A percentile compares a stretch with the other conserved stretches of the same genome.
phyloP scores from a whole-genome alignment of 2,888 invertebrate genomes.

The Orthosia gothica region DNA sequence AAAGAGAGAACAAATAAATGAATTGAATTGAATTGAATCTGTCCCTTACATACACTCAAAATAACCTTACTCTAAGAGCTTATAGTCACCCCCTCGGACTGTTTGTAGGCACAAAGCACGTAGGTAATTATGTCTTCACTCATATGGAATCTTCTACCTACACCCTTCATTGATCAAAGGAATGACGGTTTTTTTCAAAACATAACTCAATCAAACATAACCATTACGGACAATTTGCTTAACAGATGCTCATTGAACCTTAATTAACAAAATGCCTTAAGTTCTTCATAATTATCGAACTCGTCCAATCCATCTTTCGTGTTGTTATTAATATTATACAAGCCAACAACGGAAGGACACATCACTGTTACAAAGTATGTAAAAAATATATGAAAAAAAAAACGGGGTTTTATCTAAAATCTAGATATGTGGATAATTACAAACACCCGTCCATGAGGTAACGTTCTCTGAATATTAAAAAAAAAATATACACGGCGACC shows the following conservation, averaged over 20 bases:
- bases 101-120: no score
- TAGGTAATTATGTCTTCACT: slow-evolving; percentile 18
- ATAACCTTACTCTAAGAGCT: no score
- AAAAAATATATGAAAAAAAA: slow-evolving; percentile 66
- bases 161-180: neutral
- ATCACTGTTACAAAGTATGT: slow-evolving; percentile 80
- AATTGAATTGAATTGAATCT: no score
- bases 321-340: slow-evolving; percentile 70
- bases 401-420: slow-evolving; percentile 85
- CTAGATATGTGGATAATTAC: slow-evolving; percentile 89
- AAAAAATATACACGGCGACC: slow-evolving; percentile 72
- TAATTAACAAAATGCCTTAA: slow-evolving; percentile 55
- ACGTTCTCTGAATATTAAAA: slow-evolving; percentile 84
- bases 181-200: slow-evolving; percentile 36
- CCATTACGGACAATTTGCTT: slow-evolving; percentile 52
- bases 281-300: slow-evolving; percentile 54
- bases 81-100: no score
- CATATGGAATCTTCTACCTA: neutral
- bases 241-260: slow-evolving; percentile 63
- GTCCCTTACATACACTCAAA: no score
- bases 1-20: no score
- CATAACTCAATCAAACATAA: slow-evolving; percentile 36
- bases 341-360: slow-evolving; percentile 81
- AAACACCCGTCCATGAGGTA: slow-evolving; percentile 82
- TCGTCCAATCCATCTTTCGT: slow-evolving; percentile 57